Conservation (phyloP, 2,113 vertebrate genomes). For the Leucosticte australis region DNA sequence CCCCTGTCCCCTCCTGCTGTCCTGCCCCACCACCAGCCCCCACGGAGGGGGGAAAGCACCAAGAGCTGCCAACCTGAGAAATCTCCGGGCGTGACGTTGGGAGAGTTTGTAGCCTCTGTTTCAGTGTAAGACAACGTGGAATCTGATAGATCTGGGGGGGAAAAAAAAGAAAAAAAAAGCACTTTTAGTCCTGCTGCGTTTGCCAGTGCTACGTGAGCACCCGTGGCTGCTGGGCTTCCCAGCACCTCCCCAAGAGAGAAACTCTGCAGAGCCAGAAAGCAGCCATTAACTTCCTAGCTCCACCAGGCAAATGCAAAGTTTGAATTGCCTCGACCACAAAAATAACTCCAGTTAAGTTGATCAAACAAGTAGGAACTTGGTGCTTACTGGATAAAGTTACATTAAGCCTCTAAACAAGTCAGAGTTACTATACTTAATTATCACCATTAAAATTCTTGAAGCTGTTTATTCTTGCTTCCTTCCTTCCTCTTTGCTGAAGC, state of each 20-base stretch:
- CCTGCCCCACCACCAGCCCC: not conserved
- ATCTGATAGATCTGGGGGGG: constrained; percentile 88
- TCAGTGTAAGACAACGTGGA: constrained; percentile 99
- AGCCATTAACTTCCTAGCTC: not conserved
- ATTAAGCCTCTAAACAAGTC: constrained; percentile 83
- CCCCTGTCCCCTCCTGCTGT: accelerated
- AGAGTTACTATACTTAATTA: constrained; percentile 85
- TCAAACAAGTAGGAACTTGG: constrained; percentile 83
- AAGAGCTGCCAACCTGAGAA: constrained; percentile 89
- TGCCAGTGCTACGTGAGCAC: not conserved
- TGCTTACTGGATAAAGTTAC: constrained; percentile 77
- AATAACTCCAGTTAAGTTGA: constrained; percentile 69
- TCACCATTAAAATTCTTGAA: constrained; percentile 88
- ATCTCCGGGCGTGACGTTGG: constrained; percentile 87
- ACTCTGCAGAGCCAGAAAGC: not conserved
- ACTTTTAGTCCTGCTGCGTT: not conserved
- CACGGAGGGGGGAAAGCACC: not conserved
- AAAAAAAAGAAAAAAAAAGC: not conserved
- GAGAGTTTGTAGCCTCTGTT: constrained; percentile 93
- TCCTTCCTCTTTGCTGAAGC: constrained; percentile 76
- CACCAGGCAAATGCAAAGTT: constrained; percentile 27
- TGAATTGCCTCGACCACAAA: constrained; percentile 67
- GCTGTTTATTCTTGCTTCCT: constrained; percentile 85
- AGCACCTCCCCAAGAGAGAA: not conserved
- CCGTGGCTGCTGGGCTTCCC: not conserved